Evolutionary conservation across 92 coral and sea anemone genomes (phyloP).

Genomic region (Parazoanthus darwini): DNA sequence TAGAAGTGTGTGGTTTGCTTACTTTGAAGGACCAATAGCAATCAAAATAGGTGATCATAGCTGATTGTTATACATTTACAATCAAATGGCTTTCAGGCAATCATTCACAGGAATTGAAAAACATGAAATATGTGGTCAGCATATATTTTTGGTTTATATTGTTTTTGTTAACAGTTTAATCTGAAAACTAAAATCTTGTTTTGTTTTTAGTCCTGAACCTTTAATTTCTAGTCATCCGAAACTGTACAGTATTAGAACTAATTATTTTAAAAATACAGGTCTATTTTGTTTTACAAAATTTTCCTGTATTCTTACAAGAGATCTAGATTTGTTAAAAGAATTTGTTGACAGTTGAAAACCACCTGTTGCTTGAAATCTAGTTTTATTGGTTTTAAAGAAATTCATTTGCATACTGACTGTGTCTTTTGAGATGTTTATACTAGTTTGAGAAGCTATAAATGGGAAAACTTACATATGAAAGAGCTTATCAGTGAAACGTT

Average conservation of each 20-base stretch:
- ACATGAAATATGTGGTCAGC: neutral
- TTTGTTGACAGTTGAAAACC: conserved; percentile 16
- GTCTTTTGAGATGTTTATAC: neutral
- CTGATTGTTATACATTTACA: neutral
- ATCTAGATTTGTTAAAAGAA: neutral
- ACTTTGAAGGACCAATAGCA: neutral
- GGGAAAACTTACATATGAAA: neutral
- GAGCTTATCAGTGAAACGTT: neutral
- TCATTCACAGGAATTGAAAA: neutral
- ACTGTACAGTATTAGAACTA: neutral
- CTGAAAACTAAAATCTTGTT: neutral
- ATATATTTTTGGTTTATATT: neutral
- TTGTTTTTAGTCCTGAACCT: neutral
- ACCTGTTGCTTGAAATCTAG: conserved; percentile 26
- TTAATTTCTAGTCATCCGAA: too few relatives aligned
- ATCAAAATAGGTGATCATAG: neutral
- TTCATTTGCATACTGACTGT: neutral
- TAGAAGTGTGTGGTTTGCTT: neutral
- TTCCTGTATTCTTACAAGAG: neutral
- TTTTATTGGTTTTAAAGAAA: conserved; percentile 7
- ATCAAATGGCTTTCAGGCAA: conserved; percentile 1
- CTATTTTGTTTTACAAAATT: too few relatives aligned
- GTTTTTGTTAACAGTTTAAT: neutral
- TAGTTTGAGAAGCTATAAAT: neutral
- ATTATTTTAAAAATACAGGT: too few relatives aligned